Conservation (phyloP, 2,888 invertebrate genomes). For the Mythimna albipuncta region DNA sequence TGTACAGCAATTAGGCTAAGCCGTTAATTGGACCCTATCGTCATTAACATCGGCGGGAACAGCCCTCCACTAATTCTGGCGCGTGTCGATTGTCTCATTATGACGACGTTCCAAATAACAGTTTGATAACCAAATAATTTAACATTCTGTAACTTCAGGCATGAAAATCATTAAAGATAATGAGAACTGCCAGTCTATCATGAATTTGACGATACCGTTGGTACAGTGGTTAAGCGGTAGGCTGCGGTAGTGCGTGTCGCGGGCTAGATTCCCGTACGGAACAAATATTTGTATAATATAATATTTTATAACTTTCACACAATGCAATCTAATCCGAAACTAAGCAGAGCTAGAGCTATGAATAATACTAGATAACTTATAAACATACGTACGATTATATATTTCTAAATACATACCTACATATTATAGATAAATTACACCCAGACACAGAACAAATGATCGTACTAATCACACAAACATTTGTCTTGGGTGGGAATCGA, state of each 20-base stretch:
- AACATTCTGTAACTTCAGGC: background rate
- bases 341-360: too few species aligned
- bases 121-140: constrained; percentile 10
- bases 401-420: too few species aligned
- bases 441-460: too few species aligned
- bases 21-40: constrained; percentile 3
- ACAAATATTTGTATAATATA: background rate
- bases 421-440: too few species aligned
- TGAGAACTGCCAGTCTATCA: background rate
- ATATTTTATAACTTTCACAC: too few species aligned
- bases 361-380: too few species aligned
- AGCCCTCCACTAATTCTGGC: constrained; percentile 2
- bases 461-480: too few species aligned
- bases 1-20: constrained; percentile 3
- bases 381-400: too few species aligned
- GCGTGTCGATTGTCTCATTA: constrained; percentile 20
- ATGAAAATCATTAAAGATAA: background rate
- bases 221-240: too few species aligned
- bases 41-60: constrained; percentile 11
- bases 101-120: background rate
- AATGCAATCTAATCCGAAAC: too few species aligned
- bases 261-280: background rate
- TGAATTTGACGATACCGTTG: background rate
- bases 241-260: too few species aligned
- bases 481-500: too few species aligned